phyloP scores from a whole-genome alignment of 2,888 invertebrate species.

The Clunio marinus region DNA sequence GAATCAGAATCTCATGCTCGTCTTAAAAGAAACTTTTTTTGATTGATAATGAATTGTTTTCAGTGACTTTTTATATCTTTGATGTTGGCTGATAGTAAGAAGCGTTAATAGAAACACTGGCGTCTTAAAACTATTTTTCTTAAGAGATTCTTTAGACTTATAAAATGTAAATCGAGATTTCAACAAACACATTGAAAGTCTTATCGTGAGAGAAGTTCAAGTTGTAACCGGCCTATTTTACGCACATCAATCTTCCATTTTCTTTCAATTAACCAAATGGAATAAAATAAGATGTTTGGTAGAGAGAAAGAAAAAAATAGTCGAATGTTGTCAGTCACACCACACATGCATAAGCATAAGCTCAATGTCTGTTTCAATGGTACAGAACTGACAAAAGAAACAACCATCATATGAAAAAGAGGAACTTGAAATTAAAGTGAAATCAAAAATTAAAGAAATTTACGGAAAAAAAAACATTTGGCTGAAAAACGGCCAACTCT shows the following conservation, averaged over 20 bases:
- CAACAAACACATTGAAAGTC: no score
- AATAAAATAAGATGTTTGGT: not conserved
- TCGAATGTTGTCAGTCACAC: not conserved
- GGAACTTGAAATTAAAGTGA: constrained; percentile 1
- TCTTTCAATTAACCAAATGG: not conserved
- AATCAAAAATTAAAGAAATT: not conserved
- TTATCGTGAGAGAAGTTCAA: no score
- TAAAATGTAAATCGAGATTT: no score
- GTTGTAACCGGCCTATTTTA: no score
- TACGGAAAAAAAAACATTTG: not conserved
- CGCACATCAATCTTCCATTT: constrained; percentile 10
- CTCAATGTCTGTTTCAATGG: constrained; percentile 1
- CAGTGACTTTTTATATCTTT: no score
- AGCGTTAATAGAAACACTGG: no score
- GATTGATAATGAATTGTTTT: no score
- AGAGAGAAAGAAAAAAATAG: not conserved
- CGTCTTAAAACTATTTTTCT: no score
- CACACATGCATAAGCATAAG: constrained; percentile 10
- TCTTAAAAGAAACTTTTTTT: not conserved
- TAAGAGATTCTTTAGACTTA: no score
- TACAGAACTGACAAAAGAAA: constrained; percentile 25
- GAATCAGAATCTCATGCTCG: constrained; percentile 9
- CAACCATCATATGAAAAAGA: not conserved
- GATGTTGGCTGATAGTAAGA: no score
- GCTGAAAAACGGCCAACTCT: not conserved